phyloP scores from a whole-genome alignment of 2,888 invertebrate genomes.

The Boloria euphrosyne region DNA sequence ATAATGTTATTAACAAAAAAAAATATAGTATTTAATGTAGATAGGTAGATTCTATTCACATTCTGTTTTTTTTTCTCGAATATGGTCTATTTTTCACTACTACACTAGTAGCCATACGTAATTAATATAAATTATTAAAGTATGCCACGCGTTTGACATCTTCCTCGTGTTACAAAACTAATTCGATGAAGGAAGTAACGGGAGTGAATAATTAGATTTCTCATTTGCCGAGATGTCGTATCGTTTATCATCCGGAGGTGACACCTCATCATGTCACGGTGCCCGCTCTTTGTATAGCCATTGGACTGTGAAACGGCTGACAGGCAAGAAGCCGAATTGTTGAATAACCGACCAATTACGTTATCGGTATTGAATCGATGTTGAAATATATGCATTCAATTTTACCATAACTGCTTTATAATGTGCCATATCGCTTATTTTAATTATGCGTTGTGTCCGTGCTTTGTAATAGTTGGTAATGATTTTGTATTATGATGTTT shows the following conservation, averaged over 20 bases:
- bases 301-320: conserved; percentile 66
- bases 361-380: conserved; percentile 14
- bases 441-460: neutral
- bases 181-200: conserved; percentile 54
- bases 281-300: conserved; percentile 64
- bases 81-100: no score
- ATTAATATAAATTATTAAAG: conserved; percentile 17
- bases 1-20: no score
- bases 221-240: conserved; percentile 67
- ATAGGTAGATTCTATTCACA: no score
- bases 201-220: conserved; percentile 77
- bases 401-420: conserved; percentile 7
- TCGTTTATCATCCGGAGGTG: conserved; percentile 73
- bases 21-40: no score
- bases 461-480: neutral
- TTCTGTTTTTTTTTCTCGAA: no score
- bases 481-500: neutral
- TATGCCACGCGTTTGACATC: conserved; percentile 29
- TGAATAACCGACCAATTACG: conserved; percentile 44
- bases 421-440: conserved; percentile 2
- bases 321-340: conserved; percentile 48
- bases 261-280: conserved; percentile 75
- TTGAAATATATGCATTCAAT: conserved; percentile 4
- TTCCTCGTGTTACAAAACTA: conserved; percentile 40
- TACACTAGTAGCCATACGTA: no score